These are phyloP conservation scores for Gryllus bimaculatus DNA, from an alignment of 1,140 invertebrate species.

Conservation along the genomic window DNA sequence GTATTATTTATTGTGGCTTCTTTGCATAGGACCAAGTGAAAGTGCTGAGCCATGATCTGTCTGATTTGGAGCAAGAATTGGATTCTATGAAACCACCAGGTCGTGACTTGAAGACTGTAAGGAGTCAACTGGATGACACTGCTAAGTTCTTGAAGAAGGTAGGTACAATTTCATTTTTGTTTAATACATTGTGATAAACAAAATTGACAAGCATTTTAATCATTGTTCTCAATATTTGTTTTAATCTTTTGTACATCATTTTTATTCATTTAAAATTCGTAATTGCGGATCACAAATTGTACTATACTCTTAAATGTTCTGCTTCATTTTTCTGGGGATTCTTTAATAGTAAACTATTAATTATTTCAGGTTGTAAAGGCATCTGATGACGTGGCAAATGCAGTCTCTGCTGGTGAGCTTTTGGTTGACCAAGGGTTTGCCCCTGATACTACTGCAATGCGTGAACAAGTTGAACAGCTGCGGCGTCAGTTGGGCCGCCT, in stretches of 20 bases:
- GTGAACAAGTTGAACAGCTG: constrained; percentile 64
- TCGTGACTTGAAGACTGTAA: constrained; percentile 75
- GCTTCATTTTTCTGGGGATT: neutral
- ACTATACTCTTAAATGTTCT: neutral
- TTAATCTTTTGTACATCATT: neutral
- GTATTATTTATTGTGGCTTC: constrained; percentile 13
- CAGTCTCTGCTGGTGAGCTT: constrained; percentile 61
- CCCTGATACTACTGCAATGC: constrained; percentile 65
- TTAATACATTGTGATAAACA: neutral
- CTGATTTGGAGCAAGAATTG: constrained; percentile 71
- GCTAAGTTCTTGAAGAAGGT: constrained; percentile 53
- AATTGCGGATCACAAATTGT: neutral
- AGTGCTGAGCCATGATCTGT: constrained; percentile 60
- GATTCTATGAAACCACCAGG: constrained; percentile 75
- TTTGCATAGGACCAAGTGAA: constrained; percentile 63
- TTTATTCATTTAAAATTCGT: neutral
- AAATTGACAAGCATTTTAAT: neutral
- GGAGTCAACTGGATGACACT: constrained; percentile 74
- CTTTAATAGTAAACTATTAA: constrained; percentile 10
- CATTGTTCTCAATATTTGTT: neutral
- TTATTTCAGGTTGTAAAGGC: constrained; percentile 43
- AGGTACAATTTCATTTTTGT: neutral
- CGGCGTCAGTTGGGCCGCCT: constrained; percentile 67
- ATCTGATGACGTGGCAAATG: constrained; percentile 56
- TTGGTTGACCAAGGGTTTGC: constrained; percentile 74